Evolutionary conservation across 2,888 invertebrate species (phyloP).

Genomic region (Laspeyria flexula): DNA sequence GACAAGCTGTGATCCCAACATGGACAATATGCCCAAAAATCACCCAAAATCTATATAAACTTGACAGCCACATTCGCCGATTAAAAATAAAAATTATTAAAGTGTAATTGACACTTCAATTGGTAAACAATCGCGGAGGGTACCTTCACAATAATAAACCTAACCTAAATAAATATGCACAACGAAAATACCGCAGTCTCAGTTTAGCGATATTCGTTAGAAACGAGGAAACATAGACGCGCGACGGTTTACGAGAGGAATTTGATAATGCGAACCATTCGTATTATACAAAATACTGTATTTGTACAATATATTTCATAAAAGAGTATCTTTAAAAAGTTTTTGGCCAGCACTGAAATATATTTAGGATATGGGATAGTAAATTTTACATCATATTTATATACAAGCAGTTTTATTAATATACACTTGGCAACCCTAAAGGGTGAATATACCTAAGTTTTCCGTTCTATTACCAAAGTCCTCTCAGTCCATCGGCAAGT

Average conservation of each 20-base stretch:
- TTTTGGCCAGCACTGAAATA: background rate
- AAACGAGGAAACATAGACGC: conserved; percentile 41
- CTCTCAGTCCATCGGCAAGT: conserved; percentile 30
- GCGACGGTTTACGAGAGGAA: conserved; percentile 26
- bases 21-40: conserved; percentile 15
- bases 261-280: conserved; percentile 19
- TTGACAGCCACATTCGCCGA: conserved; percentile 19
- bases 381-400: conserved; percentile 10
- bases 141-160: conserved; percentile 44
- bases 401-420: conserved; percentile 16
- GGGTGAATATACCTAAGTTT: conserved; percentile 8
- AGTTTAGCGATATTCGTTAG: conserved; percentile 32
- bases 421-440: background rate
- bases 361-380: background rate
- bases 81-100: conserved; percentile 29
- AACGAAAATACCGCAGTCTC: conserved; percentile 34
- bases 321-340: background rate
- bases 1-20: conserved; percentile 7
- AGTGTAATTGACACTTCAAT: conserved; percentile 42
- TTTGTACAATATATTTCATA: background rate
- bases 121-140: conserved; percentile 47
- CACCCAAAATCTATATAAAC: conserved; percentile 7
- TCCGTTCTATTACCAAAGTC: conserved; percentile 30
- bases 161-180: conserved; percentile 51
- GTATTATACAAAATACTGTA: background rate